Percentiles rank a stretch among this genome's conserved stretches.
These are phyloP conservation scores for Sigmodon hispidus DNA, from an alignment of 2,113 vertebrate species.

Conservation along the genomic window DNA sequence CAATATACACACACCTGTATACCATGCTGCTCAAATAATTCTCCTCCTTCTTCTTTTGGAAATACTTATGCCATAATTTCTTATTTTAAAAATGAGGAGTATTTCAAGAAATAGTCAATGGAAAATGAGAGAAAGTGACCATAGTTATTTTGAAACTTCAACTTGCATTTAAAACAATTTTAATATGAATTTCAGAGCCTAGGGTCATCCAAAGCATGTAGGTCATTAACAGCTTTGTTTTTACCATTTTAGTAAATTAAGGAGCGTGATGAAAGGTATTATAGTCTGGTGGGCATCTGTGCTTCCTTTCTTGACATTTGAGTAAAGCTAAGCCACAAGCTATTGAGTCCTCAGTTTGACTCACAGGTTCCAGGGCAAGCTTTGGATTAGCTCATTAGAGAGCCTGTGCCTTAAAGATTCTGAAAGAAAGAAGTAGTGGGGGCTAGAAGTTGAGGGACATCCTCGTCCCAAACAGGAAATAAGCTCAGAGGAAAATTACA, in stretches of 20 bases:
- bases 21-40: not conserved
- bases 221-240: not conserved
- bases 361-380: not conserved
- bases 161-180: not conserved
- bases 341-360: not conserved
- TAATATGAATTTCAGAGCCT: constrained; percentile 9
- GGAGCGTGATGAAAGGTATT: not conserved
- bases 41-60: not conserved
- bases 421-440: constrained; percentile 1
- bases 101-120: constrained; percentile 13
- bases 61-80: not conserved
- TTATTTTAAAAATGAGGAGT: constrained; percentile 26
- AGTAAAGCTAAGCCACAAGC: not conserved
- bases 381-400: not conserved
- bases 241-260: not conserved
- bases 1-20: not conserved
- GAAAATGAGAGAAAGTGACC: constrained; percentile 1
- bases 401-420: not conserved
- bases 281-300: not conserved
- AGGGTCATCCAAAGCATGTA: not conserved
- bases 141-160: constrained; percentile 43
- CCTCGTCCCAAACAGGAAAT: constrained; percentile 50
- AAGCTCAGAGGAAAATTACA: constrained; percentile 37
- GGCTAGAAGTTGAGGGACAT: not conserved
- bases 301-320: not conserved